Evolutionary conservation across 2,888 invertebrate species (phyloP).

Genomic region (Plebejus argus): DNA sequence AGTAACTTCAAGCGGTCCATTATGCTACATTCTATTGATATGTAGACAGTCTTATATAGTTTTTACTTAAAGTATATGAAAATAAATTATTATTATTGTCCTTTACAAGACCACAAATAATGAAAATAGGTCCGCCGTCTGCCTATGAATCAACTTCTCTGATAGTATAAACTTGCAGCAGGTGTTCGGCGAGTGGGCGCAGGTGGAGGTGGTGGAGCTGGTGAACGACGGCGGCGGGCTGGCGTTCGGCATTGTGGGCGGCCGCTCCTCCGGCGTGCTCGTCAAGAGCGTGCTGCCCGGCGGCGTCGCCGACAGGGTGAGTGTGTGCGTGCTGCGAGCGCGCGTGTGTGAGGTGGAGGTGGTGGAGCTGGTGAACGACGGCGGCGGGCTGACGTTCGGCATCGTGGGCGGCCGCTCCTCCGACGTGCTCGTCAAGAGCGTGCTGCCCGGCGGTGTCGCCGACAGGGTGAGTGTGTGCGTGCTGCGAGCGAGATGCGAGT

Average conservation of each 20-base stretch:
- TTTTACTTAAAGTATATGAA: neutral
- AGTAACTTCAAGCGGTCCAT: neutral
- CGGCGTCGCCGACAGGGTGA: slow-evolving; percentile 94
- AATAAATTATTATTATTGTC: neutral
- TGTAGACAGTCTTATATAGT: neutral
- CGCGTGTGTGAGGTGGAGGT: slow-evolving; percentile 87
- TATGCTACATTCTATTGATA: neutral
- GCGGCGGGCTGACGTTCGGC: slow-evolving; percentile 95
- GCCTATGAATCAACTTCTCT: neutral
- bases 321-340: slow-evolving; percentile 87
- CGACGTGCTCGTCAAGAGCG: slow-evolving; percentile 96
- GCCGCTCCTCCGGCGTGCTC: slow-evolving; percentile 94
- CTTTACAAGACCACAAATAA: too few relatives aligned
- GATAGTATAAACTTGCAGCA: slow-evolving; percentile 64
- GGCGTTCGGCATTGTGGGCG: slow-evolving; percentile 96
- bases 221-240: slow-evolving; percentile 95
- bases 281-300: slow-evolving; percentile 96
- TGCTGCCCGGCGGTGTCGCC: slow-evolving; percentile 95
- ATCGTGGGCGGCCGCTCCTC: slow-evolving; percentile 96
- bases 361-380: slow-evolving; percentile 95
- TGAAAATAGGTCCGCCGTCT: too few relatives aligned
- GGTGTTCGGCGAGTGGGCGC: slow-evolving; percentile 98
- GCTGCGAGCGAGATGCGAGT: slow-evolving; percentile 69
- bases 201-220: slow-evolving; percentile 96
- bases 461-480: slow-evolving; percentile 89